These are phyloP conservation scores for Tetropium fuscum DNA, from an alignment of 2,888 invertebrate species.

Conservation along the genomic window DNA sequence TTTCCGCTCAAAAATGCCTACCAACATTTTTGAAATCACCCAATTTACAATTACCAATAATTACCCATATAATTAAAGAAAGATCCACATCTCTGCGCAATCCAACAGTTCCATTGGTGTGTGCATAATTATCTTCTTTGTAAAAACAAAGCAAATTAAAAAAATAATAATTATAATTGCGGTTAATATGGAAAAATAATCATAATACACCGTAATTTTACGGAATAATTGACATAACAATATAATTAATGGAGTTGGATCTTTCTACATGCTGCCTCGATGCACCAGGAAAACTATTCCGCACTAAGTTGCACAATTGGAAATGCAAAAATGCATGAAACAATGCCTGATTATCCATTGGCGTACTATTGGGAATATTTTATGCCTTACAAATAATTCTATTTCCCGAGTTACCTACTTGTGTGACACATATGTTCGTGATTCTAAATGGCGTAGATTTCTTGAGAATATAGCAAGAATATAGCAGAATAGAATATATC, in stretches of 20 bases:
- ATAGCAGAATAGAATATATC: too few species aligned
- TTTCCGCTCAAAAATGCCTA: too few species aligned
- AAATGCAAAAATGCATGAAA: constrained; percentile 1
- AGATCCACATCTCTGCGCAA: too few species aligned
- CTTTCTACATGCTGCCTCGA: neutral
- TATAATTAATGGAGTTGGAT: neutral
- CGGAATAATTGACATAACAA: neutral
- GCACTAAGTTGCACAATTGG: neutral
- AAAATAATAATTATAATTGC: neutral
- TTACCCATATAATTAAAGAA: too few species aligned
- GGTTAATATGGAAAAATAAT: neutral
- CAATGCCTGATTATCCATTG: neutral
- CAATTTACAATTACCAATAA: too few species aligned
- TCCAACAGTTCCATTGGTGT: too few species aligned
- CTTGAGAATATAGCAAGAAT: too few species aligned
- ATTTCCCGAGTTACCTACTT: too few species aligned
- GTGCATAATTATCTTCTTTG: neutral
- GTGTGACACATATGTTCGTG: too few species aligned
- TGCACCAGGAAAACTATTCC: neutral
- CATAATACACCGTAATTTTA: neutral
- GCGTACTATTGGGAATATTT: neutral
- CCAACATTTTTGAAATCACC: too few species aligned
- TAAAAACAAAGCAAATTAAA: neutral
- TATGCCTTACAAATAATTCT: too few species aligned
- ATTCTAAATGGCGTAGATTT: too few species aligned